Conservation (phyloP, 2,797 vertebrate genomes). For the Heteromormyrus szaboi region DNA sequence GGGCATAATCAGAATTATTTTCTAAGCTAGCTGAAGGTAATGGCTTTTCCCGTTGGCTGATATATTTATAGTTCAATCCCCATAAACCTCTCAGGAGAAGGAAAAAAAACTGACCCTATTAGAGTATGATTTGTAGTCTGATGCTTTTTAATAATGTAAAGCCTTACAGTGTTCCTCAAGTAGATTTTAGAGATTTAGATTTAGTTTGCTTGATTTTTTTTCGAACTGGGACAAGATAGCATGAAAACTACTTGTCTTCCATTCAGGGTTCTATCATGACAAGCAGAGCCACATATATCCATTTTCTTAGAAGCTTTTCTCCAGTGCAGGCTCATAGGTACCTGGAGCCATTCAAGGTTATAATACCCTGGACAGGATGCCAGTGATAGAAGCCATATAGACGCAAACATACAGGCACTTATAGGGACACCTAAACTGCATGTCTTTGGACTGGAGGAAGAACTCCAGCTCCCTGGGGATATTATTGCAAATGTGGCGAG, state of each 20-base stretch:
- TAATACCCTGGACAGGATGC: not conserved
- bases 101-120: constrained; percentile 3
- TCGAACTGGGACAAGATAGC: not conserved
- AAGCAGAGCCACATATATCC: not conserved
- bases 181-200: not conserved
- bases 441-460: not conserved
- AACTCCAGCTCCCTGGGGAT: not conserved
- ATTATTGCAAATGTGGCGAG: not conserved
- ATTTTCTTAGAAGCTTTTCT: not conserved
- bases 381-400: not conserved
- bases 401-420: not conserved
- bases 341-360: not conserved
- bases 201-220: not conserved
- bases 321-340: not conserved
- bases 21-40: not conserved
- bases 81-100: not conserved
- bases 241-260: not conserved
- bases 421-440: not conserved
- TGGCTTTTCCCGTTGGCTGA: not conserved
- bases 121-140: constrained; percentile 7
- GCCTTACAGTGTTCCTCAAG: not conserved
- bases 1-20: not conserved
- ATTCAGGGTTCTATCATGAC: not conserved
- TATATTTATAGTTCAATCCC: not conserved
- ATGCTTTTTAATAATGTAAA: not conserved